phyloP scores from a whole-genome alignment of 1,140 invertebrate genomes.

The Gryon sp. region DNA sequence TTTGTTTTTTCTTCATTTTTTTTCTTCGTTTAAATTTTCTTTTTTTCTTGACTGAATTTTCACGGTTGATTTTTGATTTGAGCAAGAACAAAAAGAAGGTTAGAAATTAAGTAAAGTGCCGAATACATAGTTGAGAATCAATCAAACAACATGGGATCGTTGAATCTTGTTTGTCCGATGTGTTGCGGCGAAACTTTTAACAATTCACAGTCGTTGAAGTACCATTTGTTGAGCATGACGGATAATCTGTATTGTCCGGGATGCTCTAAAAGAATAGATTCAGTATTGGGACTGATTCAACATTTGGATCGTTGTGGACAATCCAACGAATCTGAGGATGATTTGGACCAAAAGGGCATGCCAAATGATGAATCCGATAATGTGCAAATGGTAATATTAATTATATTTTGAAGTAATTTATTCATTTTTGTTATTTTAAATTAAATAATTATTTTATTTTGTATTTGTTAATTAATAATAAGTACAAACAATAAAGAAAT shows the following conservation, averaged over 20 bases:
- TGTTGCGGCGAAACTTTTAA: conserved; percentile 83
- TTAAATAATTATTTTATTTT: not conserved
- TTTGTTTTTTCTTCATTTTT: conserved; percentile 1
- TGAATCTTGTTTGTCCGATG: conserved; percentile 81
- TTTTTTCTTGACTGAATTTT: conserved; percentile 18
- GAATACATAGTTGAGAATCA: too few species aligned
- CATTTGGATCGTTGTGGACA: conserved; percentile 79
- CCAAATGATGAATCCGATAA: not conserved
- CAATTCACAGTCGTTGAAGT: conserved; percentile 80
- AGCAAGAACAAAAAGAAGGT: conserved; percentile 5
- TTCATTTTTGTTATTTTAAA: not conserved
- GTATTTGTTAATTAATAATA: too few species aligned
- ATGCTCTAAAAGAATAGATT: conserved; percentile 80
- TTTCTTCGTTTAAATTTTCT: conserved; percentile 8
- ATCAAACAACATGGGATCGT: conserved; percentile 77
- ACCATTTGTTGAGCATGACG: conserved; percentile 82
- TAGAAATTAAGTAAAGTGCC: conserved; percentile 3
- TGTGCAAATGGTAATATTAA: conserved; percentile 34
- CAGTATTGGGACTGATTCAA: conserved; percentile 79
- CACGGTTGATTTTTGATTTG: not conserved
- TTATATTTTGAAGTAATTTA: not conserved
- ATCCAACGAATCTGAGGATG: conserved; percentile 33
- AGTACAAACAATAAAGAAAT: not conserved
- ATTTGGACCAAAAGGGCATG: conserved; percentile 9
- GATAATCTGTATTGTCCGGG: conserved; percentile 82